Evolutionary conservation across 2,888 invertebrate genomes (phyloP).

Genomic region (Slavum lentiscoides): DNA sequence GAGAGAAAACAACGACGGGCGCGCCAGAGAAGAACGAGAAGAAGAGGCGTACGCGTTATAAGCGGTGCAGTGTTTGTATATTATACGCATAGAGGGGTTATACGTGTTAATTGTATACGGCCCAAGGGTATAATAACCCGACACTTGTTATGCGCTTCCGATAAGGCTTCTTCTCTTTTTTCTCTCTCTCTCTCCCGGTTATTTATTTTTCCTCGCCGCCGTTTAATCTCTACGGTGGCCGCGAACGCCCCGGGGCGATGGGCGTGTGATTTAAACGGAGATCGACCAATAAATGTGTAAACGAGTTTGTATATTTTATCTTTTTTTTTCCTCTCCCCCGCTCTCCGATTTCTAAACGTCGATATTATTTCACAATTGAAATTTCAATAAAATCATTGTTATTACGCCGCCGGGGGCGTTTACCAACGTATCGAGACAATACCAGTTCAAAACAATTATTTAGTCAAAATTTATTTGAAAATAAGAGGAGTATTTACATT

Average conservation of each 20-base stretch:
- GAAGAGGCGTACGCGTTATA: constrained; percentile 7
- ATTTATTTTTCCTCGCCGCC: neutral
- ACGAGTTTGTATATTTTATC: constrained; percentile 16
- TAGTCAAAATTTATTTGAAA: too few species aligned
- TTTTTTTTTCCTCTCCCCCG: neutral
- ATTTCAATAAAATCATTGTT: too few species aligned
- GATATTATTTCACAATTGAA: too few species aligned
- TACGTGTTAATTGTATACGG: constrained; percentile 1
- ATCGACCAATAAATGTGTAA: constrained; percentile 20
- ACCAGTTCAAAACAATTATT: too few species aligned
- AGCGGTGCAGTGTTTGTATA: neutral
- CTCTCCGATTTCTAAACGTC: too few species aligned
- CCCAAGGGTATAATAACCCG: constrained; percentile 29
- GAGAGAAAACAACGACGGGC: too few species aligned
- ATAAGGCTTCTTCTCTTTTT: constrained; percentile 25
- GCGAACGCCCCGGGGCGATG: constrained; percentile 4
- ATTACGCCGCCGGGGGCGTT: too few species aligned
- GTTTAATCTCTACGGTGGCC: too few species aligned
- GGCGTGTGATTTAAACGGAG: constrained; percentile 31
- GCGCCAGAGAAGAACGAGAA: constrained; percentile 26
- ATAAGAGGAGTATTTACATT: too few species aligned
- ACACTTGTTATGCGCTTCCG: constrained; percentile 29
- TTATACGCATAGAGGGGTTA: neutral
- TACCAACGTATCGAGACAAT: too few species aligned
- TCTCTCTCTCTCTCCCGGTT: neutral